A percentile compares a stretch with the other conserved stretches of the same genome.
Evolutionary conservation across 1,140 invertebrate genomes (phyloP).

Genomic region (Drosophila sp.): DNA sequence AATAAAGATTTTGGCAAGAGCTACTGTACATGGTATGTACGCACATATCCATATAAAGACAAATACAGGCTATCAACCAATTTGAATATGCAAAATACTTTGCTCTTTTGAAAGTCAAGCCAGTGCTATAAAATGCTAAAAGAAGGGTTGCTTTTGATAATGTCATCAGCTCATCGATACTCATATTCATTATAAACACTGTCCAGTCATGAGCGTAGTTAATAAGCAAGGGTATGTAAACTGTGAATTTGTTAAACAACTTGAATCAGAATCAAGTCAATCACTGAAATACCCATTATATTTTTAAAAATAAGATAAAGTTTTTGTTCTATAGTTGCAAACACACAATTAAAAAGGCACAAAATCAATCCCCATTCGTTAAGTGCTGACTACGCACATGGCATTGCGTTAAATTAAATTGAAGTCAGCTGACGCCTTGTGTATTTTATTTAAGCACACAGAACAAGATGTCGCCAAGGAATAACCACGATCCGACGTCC

Average conservation of each 20-base stretch:
- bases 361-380: neutral
- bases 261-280: neutral
- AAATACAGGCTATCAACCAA: no score
- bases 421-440: slow-evolving; percentile 56
- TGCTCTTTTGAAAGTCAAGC: no score
- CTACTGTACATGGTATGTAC: no score
- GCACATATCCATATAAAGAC: no score
- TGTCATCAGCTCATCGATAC: neutral
- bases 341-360: neutral
- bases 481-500: slow-evolving; percentile 73
- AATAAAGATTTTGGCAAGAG: no score
- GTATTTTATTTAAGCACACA: slow-evolving; percentile 10
- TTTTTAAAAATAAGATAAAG: neutral
- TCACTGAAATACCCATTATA: no score
- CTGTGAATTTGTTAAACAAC: neutral
- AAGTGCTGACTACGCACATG: slow-evolving; percentile 26
- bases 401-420: slow-evolving; percentile 25
- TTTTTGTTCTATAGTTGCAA: neutral
- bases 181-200: slow-evolving; percentile 3
- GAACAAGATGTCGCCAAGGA: slow-evolving; percentile 73
- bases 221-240: neutral
- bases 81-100: no score
- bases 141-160: neutral
- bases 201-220: slow-evolving; percentile 13
- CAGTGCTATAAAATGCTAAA: neutral